Evolutionary conservation across 2,888 invertebrate genomes (phyloP), one percentile per base, ranked within the genome.

Genomic region (Bimastos eiseni): DNA sequence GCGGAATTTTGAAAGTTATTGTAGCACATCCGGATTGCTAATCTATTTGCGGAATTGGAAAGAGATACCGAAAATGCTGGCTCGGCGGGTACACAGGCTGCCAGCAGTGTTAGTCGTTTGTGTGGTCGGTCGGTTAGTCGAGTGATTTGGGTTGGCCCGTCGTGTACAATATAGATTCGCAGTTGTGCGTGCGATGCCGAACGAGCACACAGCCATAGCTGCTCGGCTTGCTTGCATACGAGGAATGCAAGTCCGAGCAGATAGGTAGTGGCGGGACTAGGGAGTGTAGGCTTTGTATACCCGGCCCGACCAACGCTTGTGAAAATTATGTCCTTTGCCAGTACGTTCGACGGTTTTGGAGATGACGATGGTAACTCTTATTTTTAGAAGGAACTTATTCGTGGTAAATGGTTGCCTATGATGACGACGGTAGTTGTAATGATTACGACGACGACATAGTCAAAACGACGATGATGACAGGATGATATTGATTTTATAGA

Each of bases 361-460:
- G 34, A 86, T 86, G 86, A 86, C 37, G 86, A 86, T 86, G 86
- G 37, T 86, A 37, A 70, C 70, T 70, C 70, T 30, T 70, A 70
- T 70, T 70, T 70, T 70, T 70, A 70, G 70, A 70, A 70, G 70
- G 70, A 70, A 70, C n/a, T 70, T 70, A n/a, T 70, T n/a, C n/a
- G n/a, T 70, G 70, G 19, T 70, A 17, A 70, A 70, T 70, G 30
- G n/a, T 70, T 70, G 30, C n/a, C 70, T n/a, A 15, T 86, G 86
- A 86, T 34, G 84, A 86, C n/a, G 86, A 86, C n/a, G 86, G n/a
- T 86, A 33, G n/a, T 86, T 30, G n/a, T 86, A 17, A 86, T 86
- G 86, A 86, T 34, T 34, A 86, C 24, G 86, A 86, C 24, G 86
- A 86, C 37, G 86, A 86, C n/a, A 5, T 86, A 15, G n/a, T 30